phyloP scores from a whole-genome alignment of 2,113 vertebrate genomes.

The Lepus europaeus region DNA sequence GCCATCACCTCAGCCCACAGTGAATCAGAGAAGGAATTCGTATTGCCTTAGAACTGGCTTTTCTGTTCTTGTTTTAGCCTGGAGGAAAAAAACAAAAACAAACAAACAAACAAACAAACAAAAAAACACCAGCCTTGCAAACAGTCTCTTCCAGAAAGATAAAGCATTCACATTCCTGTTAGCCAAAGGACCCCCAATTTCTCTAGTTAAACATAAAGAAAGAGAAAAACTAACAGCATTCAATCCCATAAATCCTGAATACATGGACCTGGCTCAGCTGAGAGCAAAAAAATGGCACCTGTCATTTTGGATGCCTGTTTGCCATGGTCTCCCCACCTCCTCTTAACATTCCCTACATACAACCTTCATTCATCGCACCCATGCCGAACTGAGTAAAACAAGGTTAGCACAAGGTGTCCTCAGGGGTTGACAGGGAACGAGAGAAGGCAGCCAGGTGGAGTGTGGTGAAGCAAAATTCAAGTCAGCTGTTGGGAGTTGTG shows the following conservation, averaged over 20 bases:
- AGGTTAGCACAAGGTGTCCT: neutral
- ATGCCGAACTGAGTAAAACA: too few species aligned
- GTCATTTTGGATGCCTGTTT: neutral
- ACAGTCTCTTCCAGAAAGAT: neutral
- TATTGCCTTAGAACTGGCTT: neutral
- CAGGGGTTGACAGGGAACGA: neutral
- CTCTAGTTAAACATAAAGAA: neutral
- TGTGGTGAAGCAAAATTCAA: neutral
- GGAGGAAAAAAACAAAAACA: too few species aligned
- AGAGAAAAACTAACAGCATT: neutral
- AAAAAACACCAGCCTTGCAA: neutral
- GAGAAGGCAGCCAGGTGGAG: neutral
- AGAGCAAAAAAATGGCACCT: neutral
- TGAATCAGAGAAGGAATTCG: neutral
- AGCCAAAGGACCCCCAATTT: neutral
- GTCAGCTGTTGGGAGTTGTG: rapidly evolving
- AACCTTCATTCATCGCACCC: neutral
- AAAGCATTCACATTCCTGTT: neutral
- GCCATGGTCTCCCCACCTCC: too few species aligned
- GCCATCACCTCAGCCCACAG: neutral
- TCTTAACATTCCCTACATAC: neutral
- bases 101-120: neutral
- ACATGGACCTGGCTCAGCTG: neutral
- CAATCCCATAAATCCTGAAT: neutral
- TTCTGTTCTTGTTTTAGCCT: neutral